phyloP scores from a whole-genome alignment of 2,888 invertebrate species.

The Asteroscopus sphinx region DNA sequence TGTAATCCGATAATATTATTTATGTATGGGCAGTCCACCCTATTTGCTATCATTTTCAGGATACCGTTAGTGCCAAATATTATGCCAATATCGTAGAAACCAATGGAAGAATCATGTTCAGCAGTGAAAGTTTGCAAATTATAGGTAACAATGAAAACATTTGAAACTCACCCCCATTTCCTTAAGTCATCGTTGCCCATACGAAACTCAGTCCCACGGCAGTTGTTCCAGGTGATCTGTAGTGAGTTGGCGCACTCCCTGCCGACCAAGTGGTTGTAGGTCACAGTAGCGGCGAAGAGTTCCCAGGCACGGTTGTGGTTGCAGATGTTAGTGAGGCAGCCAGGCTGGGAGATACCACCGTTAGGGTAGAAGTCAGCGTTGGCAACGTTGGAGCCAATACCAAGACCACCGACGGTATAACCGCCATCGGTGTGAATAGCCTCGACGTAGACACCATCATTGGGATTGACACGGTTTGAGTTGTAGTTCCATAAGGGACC shows the following conservation, averaged over 20 bases:
- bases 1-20: too few relatives aligned
- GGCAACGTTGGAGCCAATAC: slow-evolving; percentile 80
- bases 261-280: slow-evolving; percentile 68
- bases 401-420: slow-evolving; percentile 73
- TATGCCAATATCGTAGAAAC: too few relatives aligned
- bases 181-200: slow-evolving; percentile 71
- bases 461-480: slow-evolving; percentile 54
- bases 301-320: slow-evolving; percentile 74
- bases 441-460: slow-evolving; percentile 79
- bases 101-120: too few relatives aligned
- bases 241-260: slow-evolving; percentile 57
- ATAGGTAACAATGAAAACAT: not conserved
- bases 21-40: too few relatives aligned
- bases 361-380: slow-evolving; percentile 90
- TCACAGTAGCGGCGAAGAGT: slow-evolving; percentile 68
- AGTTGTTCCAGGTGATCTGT: slow-evolving; percentile 65
- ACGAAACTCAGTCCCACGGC: slow-evolving; percentile 58
- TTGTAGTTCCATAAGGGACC: slow-evolving; percentile 65
- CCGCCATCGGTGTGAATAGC: slow-evolving; percentile 70
- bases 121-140: too few relatives aligned
- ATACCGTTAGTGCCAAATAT: too few relatives aligned
- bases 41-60: too few relatives aligned
- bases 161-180: slow-evolving; percentile 68
- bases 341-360: slow-evolving; percentile 78
- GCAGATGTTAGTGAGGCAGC: slow-evolving; percentile 69